Percentiles rank a stretch among this genome's conserved stretches.
Conservation (phyloP, 2,113 vertebrate genomes). For the Acanthochromis polyacanthus region DNA sequence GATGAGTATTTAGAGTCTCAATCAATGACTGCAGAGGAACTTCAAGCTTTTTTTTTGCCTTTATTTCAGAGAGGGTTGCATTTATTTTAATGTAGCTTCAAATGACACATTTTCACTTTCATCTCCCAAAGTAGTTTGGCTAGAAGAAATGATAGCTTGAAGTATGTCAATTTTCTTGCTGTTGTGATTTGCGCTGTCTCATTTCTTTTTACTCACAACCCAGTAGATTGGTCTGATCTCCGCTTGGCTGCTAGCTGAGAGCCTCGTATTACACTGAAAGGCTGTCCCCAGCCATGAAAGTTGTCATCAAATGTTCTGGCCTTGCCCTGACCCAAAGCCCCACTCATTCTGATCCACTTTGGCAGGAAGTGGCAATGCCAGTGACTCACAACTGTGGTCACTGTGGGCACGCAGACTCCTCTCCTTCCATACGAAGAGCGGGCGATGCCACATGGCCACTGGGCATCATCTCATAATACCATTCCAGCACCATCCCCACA, state of each 20-base stretch:
- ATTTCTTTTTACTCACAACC: constrained; percentile 30
- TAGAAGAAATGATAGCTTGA: neutral
- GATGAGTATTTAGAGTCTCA: too few species aligned
- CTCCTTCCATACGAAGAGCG: constrained; percentile 69
- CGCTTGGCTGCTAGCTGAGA: constrained; percentile 26
- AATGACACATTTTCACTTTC: constrained; percentile 17
- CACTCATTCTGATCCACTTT: constrained; percentile 66
- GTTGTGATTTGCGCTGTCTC: constrained; percentile 27
- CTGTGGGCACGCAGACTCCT: constrained; percentile 58
- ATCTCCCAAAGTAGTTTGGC: neutral
- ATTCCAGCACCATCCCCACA: constrained; percentile 81
- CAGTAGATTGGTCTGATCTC: constrained; percentile 28
- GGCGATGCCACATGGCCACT: constrained; percentile 78
- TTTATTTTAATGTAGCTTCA: constrained; percentile 11
- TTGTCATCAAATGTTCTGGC: constrained; percentile 55
- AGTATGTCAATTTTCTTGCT: neutral
- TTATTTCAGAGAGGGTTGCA: too few species aligned
- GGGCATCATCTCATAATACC: constrained; percentile 70
- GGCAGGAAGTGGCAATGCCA: constrained; percentile 75
- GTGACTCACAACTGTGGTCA: constrained; percentile 74
- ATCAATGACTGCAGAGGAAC: too few species aligned
- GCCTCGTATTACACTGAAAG: constrained; percentile 39
- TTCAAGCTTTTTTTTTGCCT: too few species aligned
- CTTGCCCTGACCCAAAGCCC: constrained; percentile 64
- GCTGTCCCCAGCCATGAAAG: constrained; percentile 37